Evolutionary conservation across 92 coral and sea anemone species (phyloP).

Genomic region (Siderastrea siderea): DNA sequence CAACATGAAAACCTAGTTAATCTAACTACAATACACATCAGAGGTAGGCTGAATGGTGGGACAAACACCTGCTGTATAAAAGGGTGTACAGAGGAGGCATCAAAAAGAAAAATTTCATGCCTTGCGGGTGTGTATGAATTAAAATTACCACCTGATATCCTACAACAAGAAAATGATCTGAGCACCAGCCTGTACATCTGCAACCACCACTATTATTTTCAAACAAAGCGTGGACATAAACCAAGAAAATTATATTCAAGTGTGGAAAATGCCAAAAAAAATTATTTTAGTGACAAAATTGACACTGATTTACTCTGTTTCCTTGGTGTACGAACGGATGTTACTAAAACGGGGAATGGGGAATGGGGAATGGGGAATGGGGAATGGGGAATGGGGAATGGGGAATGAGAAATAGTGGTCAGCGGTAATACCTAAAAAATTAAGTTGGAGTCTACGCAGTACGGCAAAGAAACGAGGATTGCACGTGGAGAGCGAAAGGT

Average conservation of each 20-base stretch:
- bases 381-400: too few relatives aligned
- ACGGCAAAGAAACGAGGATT: too few relatives aligned
- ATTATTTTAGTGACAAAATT: neutral
- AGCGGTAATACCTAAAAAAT: too few relatives aligned
- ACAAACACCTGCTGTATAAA: conserved; percentile 1
- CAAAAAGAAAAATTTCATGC: neutral
- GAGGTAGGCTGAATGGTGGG: neutral
- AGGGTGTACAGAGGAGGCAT: neutral
- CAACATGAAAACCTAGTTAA: neutral
- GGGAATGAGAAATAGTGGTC: too few relatives aligned
- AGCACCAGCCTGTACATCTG: neutral
- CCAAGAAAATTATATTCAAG: too few relatives aligned
- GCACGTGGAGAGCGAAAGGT: too few relatives aligned
- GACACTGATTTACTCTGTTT: neutral
- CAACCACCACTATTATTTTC: neutral
- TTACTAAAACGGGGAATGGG: too few relatives aligned
- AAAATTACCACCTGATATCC: neutral
- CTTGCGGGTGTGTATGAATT: neutral
- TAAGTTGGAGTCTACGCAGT: too few relatives aligned
- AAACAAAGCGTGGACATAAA: too few relatives aligned
- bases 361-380: too few relatives aligned
- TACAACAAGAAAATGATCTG: neutral
- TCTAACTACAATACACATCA: too few relatives aligned
- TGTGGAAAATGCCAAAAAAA: neutral
- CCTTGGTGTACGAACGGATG: conserved; percentile 6